Base-by-base conservation (phyloP, 2,113 vertebrate genomes). In the Tretioscincus oriximinensis region DNA sequence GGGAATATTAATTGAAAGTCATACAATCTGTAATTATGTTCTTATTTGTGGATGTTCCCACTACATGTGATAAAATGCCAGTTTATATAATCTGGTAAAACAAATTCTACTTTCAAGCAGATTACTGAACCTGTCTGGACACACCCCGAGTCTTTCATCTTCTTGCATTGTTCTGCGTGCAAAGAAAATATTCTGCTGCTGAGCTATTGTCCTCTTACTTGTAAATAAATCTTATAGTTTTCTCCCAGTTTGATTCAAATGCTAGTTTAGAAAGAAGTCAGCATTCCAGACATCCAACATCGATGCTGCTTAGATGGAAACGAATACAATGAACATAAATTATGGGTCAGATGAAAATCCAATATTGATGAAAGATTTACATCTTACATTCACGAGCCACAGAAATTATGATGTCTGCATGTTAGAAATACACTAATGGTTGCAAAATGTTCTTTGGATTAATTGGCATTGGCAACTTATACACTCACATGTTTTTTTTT, bases 391-490 rank as follows among this genome's bases (percentile, higher is more conserved):
- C 0, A 8, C 81, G 86, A 84, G 82, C 78, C 78, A 5, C n/a
- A 76, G 82, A 80, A 77, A 88, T 91, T 87, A 87, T 2, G 5
- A 88, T 81, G 86, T 84, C 85, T n/a, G 81, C 81, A 85, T 67
- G 78, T 79, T 88, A 89, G 91, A 87, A 90, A 89, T 89, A 81
- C 76, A 84, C 85, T 93, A 89, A 92, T 89, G 90, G 89, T 78
- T 92, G 90, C 86, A 88, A 86, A 92, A 90, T 91, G 91, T 91
- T 90, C 88, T 89, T 80, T 84, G 81, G 82, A 88, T 91, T 93
- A 91, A 94, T 91, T 88, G 80, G 78, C 84, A 86, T 81, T 92
- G 93, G 93, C 92, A 94, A 87, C 85, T 87, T 92, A 94, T 86
- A 91, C 91, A 93, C 92, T 89, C 91, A 89, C 88, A 92, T 93